phyloP scores from a whole-genome alignment of 2,797 vertebrate genomes.

The Neosilurus mollespiculum region DNA sequence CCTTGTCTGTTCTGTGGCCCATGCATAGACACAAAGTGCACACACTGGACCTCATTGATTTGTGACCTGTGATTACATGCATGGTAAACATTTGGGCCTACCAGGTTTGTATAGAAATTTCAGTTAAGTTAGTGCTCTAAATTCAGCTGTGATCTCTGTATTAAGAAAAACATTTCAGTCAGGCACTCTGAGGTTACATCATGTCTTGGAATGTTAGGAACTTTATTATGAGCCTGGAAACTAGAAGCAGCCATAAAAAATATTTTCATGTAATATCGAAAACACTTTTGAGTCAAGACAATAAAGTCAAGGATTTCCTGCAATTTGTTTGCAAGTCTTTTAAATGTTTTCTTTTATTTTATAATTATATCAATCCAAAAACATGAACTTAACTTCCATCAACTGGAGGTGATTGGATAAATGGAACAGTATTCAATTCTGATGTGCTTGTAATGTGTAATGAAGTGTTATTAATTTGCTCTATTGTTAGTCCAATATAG shows the following conservation, averaged over 20 bases:
- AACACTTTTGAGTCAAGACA: neutral
- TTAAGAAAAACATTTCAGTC: neutral
- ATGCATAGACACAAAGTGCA: slow-evolving; percentile 13
- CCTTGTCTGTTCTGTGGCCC: slow-evolving; percentile 1
- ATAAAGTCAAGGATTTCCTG: neutral
- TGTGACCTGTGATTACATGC: neutral
- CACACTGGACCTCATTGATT: slow-evolving; percentile 13
- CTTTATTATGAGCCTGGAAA: neutral
- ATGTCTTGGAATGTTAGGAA: neutral
- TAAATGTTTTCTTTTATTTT: neutral
- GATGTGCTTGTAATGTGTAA: neutral
- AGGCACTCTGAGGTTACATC: neutral
- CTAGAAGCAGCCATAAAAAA: neutral
- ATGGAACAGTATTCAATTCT: neutral
- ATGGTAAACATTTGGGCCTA: neutral
- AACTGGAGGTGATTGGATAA: neutral
- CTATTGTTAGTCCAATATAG: neutral
- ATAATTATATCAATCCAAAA: neutral
- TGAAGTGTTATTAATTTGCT: neutral
- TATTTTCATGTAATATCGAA: neutral
- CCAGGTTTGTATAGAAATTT: neutral
- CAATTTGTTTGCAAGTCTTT: neutral
- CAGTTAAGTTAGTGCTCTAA: neutral
- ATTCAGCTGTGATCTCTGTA: neutral
- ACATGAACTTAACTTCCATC: neutral